Conservation (phyloP, 2,113 vertebrate species). For the Elephas maximus region DNA sequence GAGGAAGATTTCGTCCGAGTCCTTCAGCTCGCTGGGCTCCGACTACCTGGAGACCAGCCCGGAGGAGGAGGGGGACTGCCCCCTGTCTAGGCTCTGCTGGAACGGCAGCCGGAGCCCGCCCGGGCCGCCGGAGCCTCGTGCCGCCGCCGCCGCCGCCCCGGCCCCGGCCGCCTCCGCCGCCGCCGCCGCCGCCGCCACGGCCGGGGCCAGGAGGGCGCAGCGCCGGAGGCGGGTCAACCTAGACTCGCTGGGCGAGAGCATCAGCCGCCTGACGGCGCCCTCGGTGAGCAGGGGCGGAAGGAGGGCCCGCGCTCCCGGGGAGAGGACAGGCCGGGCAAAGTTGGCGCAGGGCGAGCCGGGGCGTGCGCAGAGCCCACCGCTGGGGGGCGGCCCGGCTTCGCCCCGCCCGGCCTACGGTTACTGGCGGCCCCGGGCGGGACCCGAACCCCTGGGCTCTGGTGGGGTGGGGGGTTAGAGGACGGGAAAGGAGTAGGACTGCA, state of each 20-base stretch:
- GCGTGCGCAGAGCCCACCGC: constrained; percentile 11
- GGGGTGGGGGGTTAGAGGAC: neutral
- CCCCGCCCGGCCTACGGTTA: neutral
- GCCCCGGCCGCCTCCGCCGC: constrained; percentile 69
- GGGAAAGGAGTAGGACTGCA: neutral
- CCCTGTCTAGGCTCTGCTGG: constrained; percentile 93
- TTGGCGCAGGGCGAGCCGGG: constrained; percentile 21
- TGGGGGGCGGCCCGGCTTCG: constrained; percentile 67
- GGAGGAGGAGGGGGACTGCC: constrained; percentile 92
- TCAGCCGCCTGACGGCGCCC: constrained; percentile 95
- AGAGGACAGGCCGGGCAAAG: constrained; percentile 15
- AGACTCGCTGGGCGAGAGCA: constrained; percentile 97
- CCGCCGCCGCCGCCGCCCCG: constrained; percentile 16
- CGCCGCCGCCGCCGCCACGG: constrained; percentile 71
- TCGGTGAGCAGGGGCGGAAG: constrained; percentile 90
- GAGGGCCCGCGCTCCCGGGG: neutral
- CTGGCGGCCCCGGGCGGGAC: neutral
- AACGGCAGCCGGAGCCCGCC: constrained; percentile 94
- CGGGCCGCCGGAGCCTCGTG: constrained; percentile 69
- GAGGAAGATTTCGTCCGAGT: constrained; percentile 97
- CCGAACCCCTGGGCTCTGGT: neutral
- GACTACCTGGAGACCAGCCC: constrained; percentile 96
- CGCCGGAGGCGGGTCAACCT: constrained; percentile 96
- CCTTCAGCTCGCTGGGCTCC: constrained; percentile 96
- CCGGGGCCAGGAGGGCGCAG: constrained; percentile 89